Evolutionary conservation across 1,140 invertebrate species (phyloP).

Genomic region (Whitmania pigra): DNA sequence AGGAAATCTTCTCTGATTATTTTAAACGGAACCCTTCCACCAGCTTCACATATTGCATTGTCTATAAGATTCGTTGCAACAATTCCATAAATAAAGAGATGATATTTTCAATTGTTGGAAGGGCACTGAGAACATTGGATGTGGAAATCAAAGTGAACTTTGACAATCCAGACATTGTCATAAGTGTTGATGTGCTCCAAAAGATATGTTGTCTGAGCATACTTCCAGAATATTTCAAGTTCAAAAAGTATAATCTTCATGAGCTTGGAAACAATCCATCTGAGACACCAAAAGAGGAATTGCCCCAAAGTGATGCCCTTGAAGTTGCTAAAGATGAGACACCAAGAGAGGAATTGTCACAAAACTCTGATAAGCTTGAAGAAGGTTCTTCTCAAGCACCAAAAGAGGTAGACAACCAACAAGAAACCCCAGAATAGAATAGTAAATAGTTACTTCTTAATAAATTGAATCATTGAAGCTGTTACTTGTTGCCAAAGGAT

Average conservation of each 20-base stretch:
- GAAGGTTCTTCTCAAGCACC: background rate
- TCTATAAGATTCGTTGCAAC: slow-evolving; percentile 65
- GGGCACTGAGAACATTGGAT: slow-evolving; percentile 30
- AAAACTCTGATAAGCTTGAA: no score
- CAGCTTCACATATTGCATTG: slow-evolving; percentile 59
- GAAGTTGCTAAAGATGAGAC: no score
- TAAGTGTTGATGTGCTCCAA: slow-evolving; percentile 37
- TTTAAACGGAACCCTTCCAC: slow-evolving; percentile 46
- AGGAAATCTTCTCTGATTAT: slow-evolving; percentile 56
- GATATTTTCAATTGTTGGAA: slow-evolving; percentile 29
- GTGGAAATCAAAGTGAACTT: slow-evolving; percentile 31
- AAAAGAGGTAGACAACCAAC: no score
- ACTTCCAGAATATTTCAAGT: slow-evolving; percentile 35
- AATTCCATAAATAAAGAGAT: slow-evolving; percentile 55
- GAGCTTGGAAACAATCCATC: slow-evolving; percentile 26
- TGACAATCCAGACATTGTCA: slow-evolving; percentile 33
- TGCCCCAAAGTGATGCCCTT: no score
- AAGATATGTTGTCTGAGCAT: slow-evolving; percentile 39
- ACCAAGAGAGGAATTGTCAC: no score
- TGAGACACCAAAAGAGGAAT: no score
- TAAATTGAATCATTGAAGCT: no score
- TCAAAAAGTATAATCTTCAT: slow-evolving; percentile 40
- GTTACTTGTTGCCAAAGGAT: no score
- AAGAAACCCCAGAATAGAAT: no score
- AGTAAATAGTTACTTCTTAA: no score